Percentiles rank a stretch among this genome's conserved stretches.
Evolutionary conservation across 2,888 invertebrate genomes (phyloP).

Genomic region (Thelaira solivaga): DNA sequence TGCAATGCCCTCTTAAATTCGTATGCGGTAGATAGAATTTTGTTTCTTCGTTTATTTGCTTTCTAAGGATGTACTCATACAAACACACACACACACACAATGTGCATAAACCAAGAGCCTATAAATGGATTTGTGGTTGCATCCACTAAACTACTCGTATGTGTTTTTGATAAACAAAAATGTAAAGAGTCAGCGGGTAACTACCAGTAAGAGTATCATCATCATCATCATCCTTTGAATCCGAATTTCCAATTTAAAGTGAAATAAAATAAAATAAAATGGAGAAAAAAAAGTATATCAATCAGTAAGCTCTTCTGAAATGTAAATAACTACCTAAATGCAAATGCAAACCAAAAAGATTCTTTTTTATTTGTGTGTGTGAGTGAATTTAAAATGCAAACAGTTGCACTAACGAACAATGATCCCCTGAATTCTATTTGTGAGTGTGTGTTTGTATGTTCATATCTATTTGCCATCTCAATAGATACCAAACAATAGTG

Average conservation of each 20-base stretch:
- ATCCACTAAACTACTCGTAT: slow-evolving; percentile 36
- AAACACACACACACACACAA: too few species aligned
- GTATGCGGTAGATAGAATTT: slow-evolving; percentile 45
- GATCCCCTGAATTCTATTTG: background rate
- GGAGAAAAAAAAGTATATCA: slow-evolving; percentile 49
- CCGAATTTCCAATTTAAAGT: slow-evolving; percentile 46
- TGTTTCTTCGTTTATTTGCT: slow-evolving; percentile 23
- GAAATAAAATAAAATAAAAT: background rate
- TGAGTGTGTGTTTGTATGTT: background rate
- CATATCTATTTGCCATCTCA: slow-evolving; percentile 9
- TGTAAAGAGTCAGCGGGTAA: slow-evolving; percentile 55
- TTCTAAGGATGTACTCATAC: too few species aligned
- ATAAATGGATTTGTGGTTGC: slow-evolving; percentile 63
- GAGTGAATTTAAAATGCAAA: slow-evolving; percentile 32
- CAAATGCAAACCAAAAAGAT: slow-evolving; percentile 28
- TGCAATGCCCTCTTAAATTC: slow-evolving; percentile 1
- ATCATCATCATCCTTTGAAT: slow-evolving; percentile 29
- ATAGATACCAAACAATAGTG: background rate
- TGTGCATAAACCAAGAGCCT: slow-evolving; percentile 59
- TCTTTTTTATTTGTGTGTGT: slow-evolving; percentile 1
- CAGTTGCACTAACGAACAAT: slow-evolving; percentile 45
- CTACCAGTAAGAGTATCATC: background rate
- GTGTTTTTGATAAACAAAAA: slow-evolving; percentile 25
- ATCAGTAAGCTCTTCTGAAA: slow-evolving; percentile 37
- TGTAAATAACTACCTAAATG: slow-evolving; percentile 51